Percentiles rank a stretch among this genome's conserved stretches.
Conservation (phyloP, 2,113 vertebrate species). For the Limnothrissa miodon region DNA sequence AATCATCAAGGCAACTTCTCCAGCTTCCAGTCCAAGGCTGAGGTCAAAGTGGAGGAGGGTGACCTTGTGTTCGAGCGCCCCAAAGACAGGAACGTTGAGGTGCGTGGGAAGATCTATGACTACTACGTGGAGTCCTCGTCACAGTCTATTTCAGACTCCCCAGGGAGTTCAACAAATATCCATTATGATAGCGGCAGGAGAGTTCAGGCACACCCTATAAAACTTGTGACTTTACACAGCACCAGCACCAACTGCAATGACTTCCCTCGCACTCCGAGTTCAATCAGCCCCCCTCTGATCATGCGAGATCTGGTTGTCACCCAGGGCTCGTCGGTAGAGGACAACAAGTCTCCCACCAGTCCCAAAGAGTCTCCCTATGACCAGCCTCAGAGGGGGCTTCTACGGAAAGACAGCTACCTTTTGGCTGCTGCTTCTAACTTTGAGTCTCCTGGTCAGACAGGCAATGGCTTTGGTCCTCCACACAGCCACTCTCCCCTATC, state of each 20-base stretch:
- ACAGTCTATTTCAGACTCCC: slow-evolving; percentile 53
- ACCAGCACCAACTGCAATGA: slow-evolving; percentile 40
- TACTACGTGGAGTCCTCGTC: slow-evolving; percentile 80
- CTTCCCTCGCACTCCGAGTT: slow-evolving; percentile 50
- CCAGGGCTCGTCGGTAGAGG: slow-evolving; percentile 38
- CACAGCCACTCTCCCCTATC: neutral
- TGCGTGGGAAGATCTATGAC: slow-evolving; percentile 84
- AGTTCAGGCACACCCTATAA: slow-evolving; percentile 42
- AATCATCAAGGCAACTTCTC: slow-evolving; percentile 60
- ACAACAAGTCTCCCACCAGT: slow-evolving; percentile 13
- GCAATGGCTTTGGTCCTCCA: neutral
- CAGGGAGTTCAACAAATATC: neutral
- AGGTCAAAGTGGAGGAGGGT: slow-evolving; percentile 79
- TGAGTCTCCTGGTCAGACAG: slow-evolving; percentile 55
- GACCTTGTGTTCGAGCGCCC: slow-evolving; percentile 58
- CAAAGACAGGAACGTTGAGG: slow-evolving; percentile 23
- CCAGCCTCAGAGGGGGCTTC: slow-evolving; percentile 44
- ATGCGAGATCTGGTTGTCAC: slow-evolving; percentile 61
- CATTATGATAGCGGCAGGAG: slow-evolving; percentile 41
- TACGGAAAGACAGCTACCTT: slow-evolving; percentile 75
- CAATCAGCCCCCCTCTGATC: slow-evolving; percentile 49
- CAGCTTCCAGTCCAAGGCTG: slow-evolving; percentile 78
- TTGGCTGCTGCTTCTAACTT: slow-evolving; percentile 68
- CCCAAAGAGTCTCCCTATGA: slow-evolving; percentile 40
- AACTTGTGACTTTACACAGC: slow-evolving; percentile 28